Evolutionary conservation across 1,140 invertebrate genomes (phyloP), one percentile per base, ranked within the genome.

Genomic region (Drosophila littoralis): DNA sequence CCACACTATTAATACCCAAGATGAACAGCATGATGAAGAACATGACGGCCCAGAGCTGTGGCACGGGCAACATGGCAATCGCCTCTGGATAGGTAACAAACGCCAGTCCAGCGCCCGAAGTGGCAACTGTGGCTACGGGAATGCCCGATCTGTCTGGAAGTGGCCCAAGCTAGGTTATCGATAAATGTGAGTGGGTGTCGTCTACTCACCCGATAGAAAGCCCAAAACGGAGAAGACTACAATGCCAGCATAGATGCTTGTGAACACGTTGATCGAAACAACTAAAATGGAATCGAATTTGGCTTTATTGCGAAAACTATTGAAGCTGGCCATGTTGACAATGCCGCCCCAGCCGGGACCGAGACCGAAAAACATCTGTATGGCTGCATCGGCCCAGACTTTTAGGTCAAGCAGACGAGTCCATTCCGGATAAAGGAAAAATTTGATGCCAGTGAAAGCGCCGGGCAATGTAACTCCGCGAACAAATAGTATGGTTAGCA

Each of bases 1-100:
- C 97, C 92, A 96, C 97, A 88, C 95, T 97, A 92, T 98, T 97
- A 73, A 99, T 95, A 36, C 98, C 98, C 7, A 99, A 94, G 58
- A 98, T 95, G 73, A 99, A 97, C 17, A 99, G 93, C 98, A 99
- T 99, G 12, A 97, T 91, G 92, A 99, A 99, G 93, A 99, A 99
- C 1, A 98, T 93, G 0, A 98, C 92, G 0, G 97, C 95, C 97
- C 98, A 99, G 33, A 98, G 93, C 81, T 98, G 96, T 0, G 97
- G 96, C 32, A 96, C 95, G 0, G 98, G 98, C 71, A 99, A 93
- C 91, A 97, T 97, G 0, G 96, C 94, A 28, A 98, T 96, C 0
- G 97, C 97, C 89, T 98, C 96, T 0, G 97, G 97, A 93, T 98
- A 98, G 0, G 98, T 97, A 70, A 98, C 95, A 90, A 98, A 99